phyloP scores from a whole-genome alignment of 1,140 invertebrate genomes.

The Drosophila teissieri region DNA sequence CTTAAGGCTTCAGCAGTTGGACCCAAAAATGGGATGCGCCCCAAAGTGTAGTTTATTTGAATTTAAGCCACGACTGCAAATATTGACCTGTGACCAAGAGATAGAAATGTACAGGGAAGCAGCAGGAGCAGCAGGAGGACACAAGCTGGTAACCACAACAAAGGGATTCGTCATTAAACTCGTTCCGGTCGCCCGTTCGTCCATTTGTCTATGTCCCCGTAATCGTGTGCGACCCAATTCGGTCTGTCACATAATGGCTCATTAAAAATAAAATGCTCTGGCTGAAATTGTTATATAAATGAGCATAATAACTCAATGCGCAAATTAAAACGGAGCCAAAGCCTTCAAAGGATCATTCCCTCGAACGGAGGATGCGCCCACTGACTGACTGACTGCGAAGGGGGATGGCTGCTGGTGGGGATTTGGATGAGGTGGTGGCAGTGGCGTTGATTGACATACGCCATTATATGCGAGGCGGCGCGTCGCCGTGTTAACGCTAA shows the following conservation, averaged over 20 bases:
- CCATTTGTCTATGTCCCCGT: constrained; percentile 34
- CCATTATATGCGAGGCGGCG: constrained; percentile 25
- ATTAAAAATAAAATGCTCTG: constrained; percentile 67
- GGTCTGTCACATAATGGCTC: constrained; percentile 69
- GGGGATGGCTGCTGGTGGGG: background rate
- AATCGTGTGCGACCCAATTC: constrained; percentile 39
- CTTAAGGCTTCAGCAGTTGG: background rate
- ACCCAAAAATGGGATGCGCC: constrained; percentile 1
- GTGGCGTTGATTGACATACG: constrained; percentile 21
- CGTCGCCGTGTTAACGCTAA: constrained; percentile 45
- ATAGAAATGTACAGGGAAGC: background rate
- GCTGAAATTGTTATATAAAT: constrained; percentile 67
- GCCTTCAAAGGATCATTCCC: constrained; percentile 29
- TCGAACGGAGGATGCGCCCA: constrained; percentile 1
- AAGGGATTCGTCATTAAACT: constrained; percentile 67
- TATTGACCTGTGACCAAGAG: constrained; percentile 19
- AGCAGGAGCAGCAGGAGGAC: background rate
- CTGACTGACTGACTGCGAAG: too few species aligned
- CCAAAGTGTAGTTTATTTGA: constrained; percentile 5
- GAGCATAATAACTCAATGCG: constrained; percentile 68
- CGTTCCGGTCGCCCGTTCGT: constrained; percentile 6
- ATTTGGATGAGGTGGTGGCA: background rate
- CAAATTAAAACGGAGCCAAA: constrained; percentile 75
- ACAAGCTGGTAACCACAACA: constrained; percentile 55
- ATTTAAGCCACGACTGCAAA: constrained; percentile 5